Evolutionary conservation across 2,888 invertebrate genomes (phyloP).

Genomic region (Spilarctia lutea): DNA sequence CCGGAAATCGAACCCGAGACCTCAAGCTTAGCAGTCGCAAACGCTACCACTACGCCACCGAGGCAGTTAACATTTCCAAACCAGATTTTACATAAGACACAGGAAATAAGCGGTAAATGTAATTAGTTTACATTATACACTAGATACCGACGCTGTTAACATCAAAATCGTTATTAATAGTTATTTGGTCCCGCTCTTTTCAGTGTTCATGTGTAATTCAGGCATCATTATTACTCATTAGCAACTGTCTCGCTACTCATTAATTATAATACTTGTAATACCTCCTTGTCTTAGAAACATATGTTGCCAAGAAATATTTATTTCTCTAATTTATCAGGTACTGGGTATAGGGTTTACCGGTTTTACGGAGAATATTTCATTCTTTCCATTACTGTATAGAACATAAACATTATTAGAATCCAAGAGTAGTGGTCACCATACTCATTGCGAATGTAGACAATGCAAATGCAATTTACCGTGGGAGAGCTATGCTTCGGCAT

Average conservation of each 20-base stretch:
- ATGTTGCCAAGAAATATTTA: neutral
- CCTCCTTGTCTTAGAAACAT: neutral
- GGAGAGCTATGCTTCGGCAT: too few relatives aligned
- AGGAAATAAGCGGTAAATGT: neutral
- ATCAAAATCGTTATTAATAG: neutral
- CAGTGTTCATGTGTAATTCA: neutral
- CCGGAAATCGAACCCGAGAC: too few relatives aligned
- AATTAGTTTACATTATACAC: neutral
- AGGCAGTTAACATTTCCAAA: neutral
- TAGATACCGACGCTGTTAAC: neutral
- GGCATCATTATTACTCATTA: constrained; percentile 1
- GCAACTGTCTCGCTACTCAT: neutral
- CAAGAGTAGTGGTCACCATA: too few relatives aligned
- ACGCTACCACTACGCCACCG: too few relatives aligned
- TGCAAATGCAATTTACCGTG: too few relatives aligned
- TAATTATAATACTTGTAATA: neutral
- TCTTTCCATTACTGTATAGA: neutral
- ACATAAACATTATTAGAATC: too few relatives aligned
- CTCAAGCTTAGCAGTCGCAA: too few relatives aligned
- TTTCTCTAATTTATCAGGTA: neutral
- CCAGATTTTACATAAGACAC: neutral
- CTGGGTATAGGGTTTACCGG: neutral
- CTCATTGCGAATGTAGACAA: too few relatives aligned
- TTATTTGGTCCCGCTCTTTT: neutral
- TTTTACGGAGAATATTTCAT: neutral